Conservation (phyloP, 2,888 invertebrate genomes). For the Stramonita haemastoma region DNA sequence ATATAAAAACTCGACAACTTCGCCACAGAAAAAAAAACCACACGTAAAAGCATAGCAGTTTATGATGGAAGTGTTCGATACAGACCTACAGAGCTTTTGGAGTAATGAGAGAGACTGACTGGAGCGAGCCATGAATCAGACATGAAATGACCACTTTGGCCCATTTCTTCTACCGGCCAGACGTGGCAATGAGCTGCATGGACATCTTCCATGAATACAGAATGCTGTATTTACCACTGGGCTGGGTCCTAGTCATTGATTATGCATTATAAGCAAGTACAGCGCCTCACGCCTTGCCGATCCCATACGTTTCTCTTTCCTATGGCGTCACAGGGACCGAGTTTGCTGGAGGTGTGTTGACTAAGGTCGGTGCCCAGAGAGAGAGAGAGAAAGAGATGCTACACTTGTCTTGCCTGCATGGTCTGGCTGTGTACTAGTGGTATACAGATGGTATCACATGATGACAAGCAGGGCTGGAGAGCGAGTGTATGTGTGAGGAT, state of each 20-base stretch:
- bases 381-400: background rate
- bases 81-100: background rate
- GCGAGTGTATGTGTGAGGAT: too few relatives aligned
- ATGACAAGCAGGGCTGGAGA: background rate
- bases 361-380: background rate
- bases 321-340: too few relatives aligned
- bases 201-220: background rate
- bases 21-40: too few relatives aligned
- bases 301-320: background rate
- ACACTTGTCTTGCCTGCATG: background rate
- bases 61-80: background rate
- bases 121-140: background rate
- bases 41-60: too few relatives aligned
- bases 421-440: too few relatives aligned
- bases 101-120: background rate
- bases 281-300: background rate
- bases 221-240: background rate
- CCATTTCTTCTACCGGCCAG: background rate
- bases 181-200: background rate
- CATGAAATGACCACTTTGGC: background rate
- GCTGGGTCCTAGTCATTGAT: background rate
- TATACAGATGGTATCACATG: background rate
- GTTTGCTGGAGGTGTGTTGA: background rate
- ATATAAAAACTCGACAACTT: too few relatives aligned
- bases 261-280: background rate